Evolutionary conservation across 2,797 vertebrate species (phyloP).

Genomic region (Parauchenoglanis punctatus): DNA sequence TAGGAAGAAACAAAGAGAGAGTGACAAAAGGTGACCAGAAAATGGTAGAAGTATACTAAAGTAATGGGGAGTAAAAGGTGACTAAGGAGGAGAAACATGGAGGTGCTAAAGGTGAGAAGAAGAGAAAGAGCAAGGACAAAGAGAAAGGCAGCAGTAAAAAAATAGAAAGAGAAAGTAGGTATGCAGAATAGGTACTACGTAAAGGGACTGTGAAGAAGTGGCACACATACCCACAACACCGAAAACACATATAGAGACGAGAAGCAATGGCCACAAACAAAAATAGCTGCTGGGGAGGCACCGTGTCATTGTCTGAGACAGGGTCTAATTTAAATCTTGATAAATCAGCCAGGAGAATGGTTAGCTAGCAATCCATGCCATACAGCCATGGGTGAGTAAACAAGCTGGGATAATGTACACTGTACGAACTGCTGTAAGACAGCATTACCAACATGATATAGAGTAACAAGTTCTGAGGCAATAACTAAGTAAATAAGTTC

Average conservation of each 20-base stretch:
- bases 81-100: constrained; percentile 53
- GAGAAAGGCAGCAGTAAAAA: constrained; percentile 30
- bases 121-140: constrained; percentile 38
- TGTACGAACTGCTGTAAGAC: constrained; percentile 1
- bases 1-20: neutral
- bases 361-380: neutral
- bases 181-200: constrained; percentile 30
- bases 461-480: neutral
- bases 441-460: neutral
- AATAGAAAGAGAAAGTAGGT: constrained; percentile 40
- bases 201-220: constrained; percentile 58
- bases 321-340: constrained; percentile 5
- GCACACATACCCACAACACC: constrained; percentile 52
- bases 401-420: neutral
- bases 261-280: constrained; percentile 14
- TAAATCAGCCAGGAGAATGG: constrained; percentile 7
- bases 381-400: neutral
- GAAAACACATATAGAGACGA: constrained; percentile 35
- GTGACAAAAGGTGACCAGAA: neutral
- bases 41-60: neutral
- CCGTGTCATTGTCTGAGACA: constrained; percentile 50
- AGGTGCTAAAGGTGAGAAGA: constrained; percentile 26
- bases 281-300: constrained; percentile 39
- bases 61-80: constrained; percentile 53
- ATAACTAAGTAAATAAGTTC: neutral